These are phyloP conservation scores for Sander vitreus DNA, from an alignment of 2,113 vertebrate genomes.

Conservation along the genomic window DNA sequence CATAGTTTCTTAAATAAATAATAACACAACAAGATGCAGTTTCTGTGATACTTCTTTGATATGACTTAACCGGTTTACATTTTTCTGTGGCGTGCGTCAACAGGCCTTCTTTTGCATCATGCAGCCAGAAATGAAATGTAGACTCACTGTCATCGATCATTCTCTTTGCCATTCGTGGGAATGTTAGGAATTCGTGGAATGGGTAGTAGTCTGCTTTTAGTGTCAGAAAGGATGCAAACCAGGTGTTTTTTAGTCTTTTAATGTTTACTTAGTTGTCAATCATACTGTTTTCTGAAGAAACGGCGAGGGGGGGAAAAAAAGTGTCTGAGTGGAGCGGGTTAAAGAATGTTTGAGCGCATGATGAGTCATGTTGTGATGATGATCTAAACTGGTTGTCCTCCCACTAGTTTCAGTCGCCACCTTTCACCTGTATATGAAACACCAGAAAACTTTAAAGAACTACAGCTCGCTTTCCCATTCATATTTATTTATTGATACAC, in stretches of 20 bases:
- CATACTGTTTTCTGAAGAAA: neutral
- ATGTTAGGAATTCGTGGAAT: conserved; percentile 51
- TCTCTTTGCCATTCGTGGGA: neutral
- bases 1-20: conserved; percentile 67
- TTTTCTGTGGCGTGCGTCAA: conserved; percentile 28
- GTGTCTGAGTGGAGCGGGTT: neutral
- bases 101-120: neutral
- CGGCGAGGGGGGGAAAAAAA: accelerated
- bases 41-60: conserved; percentile 48
- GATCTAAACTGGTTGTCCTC: neutral
- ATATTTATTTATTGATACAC: neutral
- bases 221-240: neutral
- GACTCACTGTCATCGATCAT: neutral
- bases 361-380: neutral
- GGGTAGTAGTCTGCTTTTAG: neutral
- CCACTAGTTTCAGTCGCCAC: neutral
- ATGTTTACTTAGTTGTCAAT: neutral
- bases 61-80: conserved; percentile 16
- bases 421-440: neutral
- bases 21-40: conserved; percentile 24
- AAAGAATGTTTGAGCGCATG: neutral
- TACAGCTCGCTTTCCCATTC: neutral
- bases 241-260: neutral
- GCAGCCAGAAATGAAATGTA: neutral
- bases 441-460: neutral